These are phyloP conservation scores for Himantopus leucocephalus DNA, from an alignment of 2,113 vertebrate species.

Conservation along the genomic window DNA sequence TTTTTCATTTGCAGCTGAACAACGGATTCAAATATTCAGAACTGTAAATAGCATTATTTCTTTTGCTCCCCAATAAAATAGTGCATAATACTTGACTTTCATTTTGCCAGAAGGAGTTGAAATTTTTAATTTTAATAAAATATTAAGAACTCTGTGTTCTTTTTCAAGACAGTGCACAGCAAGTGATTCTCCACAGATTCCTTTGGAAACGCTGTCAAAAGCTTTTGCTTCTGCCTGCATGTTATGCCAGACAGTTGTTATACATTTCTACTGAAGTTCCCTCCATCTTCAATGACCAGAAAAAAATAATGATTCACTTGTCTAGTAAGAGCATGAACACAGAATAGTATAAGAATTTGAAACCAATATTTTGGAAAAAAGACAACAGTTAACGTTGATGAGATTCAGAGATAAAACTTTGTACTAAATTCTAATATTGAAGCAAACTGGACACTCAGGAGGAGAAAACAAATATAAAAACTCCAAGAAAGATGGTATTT, in stretches of 20 bases:
- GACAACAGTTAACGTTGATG: neutral
- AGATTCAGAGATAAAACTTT: neutral
- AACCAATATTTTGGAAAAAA: neutral
- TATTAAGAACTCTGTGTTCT: neutral
- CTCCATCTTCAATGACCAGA: neutral
- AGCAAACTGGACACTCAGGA: neutral
- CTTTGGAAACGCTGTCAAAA: slow-evolving; percentile 7
- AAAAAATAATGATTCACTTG: neutral
- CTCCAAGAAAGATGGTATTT: neutral
- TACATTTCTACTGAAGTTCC: neutral
- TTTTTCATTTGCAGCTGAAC: neutral
- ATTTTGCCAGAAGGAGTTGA: neutral
- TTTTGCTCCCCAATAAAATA: neutral
- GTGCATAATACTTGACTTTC: neutral
- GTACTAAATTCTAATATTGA: neutral
- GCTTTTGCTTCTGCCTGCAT: neutral
- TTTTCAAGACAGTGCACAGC: neutral
- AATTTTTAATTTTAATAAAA: neutral
- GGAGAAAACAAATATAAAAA: neutral
- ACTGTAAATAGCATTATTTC: neutral
- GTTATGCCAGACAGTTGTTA: neutral
- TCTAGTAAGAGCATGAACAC: neutral
- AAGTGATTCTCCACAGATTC: neutral
- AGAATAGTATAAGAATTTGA: neutral
- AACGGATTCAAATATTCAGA: neutral